Base-by-base conservation (phyloP, 2,113 vertebrate species). In the Probosciger aterrimus region DNA sequence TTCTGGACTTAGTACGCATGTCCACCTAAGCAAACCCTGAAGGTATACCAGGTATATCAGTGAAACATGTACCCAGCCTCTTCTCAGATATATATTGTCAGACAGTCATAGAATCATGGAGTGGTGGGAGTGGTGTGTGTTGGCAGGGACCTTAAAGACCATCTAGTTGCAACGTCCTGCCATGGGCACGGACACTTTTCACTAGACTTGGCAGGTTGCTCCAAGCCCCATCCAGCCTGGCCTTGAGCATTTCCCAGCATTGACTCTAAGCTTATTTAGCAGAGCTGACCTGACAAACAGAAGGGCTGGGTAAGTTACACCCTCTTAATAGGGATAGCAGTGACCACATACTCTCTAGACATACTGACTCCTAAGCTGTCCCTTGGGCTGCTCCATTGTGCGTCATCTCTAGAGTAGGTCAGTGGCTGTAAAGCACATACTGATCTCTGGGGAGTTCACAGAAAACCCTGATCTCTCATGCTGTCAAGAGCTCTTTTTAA, bases 351-450 rank as follows among this genome's bases (percentile, higher is more conserved):
- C 24, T 86, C 74, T 57, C 64, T 52, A 94, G 92, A 95, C 93
- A 60, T 59, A 3, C 64, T 71, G 96, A 86, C 90, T 95, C 82
- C 77, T 0, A 1, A 2, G 5, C 47, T 0, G n/a, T 97, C 73
- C 93, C 92, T 88, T 84, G 92, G 95, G 92, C 80, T 79, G 43
- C 57, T 86, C 57, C 2, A 3, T 71, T 47, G 77, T 94, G 95
- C 73, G 60, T 96, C 94, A 96, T 94, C 83, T 86, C 62, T 23
- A 19, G 47, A 57, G 73, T 60, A 86, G 82, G 92, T 97, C 90
- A 95, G 35, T 82, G 77, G 41, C 83, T 60, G 44, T 65, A 52
- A 81, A 91, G 77, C 77, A 52, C 35, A 69, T 9, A 6, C 44
- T 62, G 49, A 28, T 79, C 90, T 92, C 93, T 24, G 69, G 77